Evolutionary conservation across 1,140 invertebrate genomes (phyloP), one percentile per base, ranked within the genome.

Genomic region (Cydia strobilella): DNA sequence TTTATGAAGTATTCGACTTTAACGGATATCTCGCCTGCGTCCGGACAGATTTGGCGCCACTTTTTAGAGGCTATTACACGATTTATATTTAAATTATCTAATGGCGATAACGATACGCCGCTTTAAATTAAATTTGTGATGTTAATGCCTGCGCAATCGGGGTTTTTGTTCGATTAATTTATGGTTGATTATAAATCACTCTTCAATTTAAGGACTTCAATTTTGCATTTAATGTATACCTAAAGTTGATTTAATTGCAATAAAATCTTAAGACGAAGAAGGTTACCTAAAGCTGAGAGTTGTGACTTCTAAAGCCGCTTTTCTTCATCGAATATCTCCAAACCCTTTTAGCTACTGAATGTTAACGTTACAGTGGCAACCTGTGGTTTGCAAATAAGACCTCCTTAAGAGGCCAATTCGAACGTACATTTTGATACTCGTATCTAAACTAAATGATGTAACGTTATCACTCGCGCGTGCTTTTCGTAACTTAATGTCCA

Each of bases 1-100:
- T 59, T 59, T 59, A 59, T 23, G n/a, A 59, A 23, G 54, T 4
- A 23, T 7, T 10, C 9, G 54, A 86, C 83, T 84, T 86, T 83
- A 84, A 83, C 78, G 78, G 80, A 74, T 73, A 79, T 80, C 75
- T 69, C 59, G 77, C 74, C 74, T 72, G 74, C 77, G 66, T 74
- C 75, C 77, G 79, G 86, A 84, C 82, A 83, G 77, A 78, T 82
- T 82, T 82, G 86, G 87, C 87, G 86, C 88, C 87, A 90, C 82
- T 78, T 80, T 86, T 84, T 81, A 77, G 78, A 76, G 78, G 71
- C 80, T 78, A 79, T 69, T 69, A 69, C 65, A 20, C 65, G 65
- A 69, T 69, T 69, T 69, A 69, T 69, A 69, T 69, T 69, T 69
- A 23, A 35, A 69, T 69, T 69, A 69, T 69, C 65, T 69, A 69